Evolutionary conservation across 2,888 invertebrate genomes (phyloP).

Genomic region (Athetis lepigone): DNA sequence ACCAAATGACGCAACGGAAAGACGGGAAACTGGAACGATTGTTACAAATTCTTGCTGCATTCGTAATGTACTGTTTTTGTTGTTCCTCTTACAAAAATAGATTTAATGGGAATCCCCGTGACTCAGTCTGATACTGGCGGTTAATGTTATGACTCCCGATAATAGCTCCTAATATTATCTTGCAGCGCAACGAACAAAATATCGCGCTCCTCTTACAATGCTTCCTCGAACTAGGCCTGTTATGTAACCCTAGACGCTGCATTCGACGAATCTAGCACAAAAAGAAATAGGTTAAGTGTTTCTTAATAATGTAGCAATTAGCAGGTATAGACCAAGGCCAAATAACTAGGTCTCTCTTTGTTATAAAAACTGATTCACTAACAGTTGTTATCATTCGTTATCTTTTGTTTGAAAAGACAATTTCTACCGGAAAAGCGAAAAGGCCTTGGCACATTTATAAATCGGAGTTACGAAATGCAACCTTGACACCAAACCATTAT

Average conservation of each 20-base stretch:
- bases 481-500: constrained; percentile 90
- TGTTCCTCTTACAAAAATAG: constrained; percentile 10
- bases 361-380: constrained; percentile 63
- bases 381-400: constrained; percentile 63
- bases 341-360: constrained; percentile 74
- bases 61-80: constrained; percentile 22
- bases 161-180: constrained; percentile 50
- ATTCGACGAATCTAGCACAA: constrained; percentile 80
- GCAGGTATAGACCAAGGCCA: constrained; percentile 80
- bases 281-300: constrained; percentile 87
- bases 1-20: constrained; percentile 66
- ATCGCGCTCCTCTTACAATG: constrained; percentile 46
- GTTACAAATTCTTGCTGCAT: constrained; percentile 19
- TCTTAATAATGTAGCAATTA: constrained; percentile 88
- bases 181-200: constrained; percentile 25
- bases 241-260: constrained; percentile 73
- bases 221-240: constrained; percentile 74
- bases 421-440: constrained; percentile 76
- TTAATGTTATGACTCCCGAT: constrained; percentile 32
- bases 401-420: constrained; percentile 67
- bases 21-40: constrained; percentile 30
- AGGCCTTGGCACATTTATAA: constrained; percentile 84
- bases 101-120: constrained; percentile 53
- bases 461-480: constrained; percentile 80
- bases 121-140: constrained; percentile 49